Conservation (phyloP, 2,888 invertebrate genomes). For the Camptogramma bilineatum region DNA sequence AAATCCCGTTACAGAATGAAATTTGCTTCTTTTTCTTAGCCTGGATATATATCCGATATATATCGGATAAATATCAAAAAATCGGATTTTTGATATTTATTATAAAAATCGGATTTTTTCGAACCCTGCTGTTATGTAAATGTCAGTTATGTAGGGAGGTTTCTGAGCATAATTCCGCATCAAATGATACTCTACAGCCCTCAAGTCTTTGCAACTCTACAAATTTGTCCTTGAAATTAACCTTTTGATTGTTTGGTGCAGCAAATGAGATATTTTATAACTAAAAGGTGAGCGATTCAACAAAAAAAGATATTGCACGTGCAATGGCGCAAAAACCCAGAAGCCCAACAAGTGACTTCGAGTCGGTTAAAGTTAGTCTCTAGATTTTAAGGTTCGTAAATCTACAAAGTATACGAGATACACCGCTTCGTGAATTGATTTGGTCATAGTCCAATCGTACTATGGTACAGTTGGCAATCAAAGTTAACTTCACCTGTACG, state of each 20-base stretch:
- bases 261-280: background rate
- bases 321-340: conserved; percentile 19
- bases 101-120: too few relatives aligned
- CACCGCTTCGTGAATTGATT: conserved; percentile 71
- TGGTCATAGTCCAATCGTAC: conserved; percentile 76
- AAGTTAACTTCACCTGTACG: background rate
- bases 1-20: too few relatives aligned
- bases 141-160: conserved; percentile 1
- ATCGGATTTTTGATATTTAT: too few relatives aligned
- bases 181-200: background rate
- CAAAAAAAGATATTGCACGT: conserved; percentile 19
- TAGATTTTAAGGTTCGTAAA: background rate
- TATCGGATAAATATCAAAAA: too few relatives aligned
- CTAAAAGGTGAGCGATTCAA: background rate
- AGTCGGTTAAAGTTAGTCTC: background rate
- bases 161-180: background rate
- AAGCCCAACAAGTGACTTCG: conserved; percentile 31
- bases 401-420: conserved; percentile 41
- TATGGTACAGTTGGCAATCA: conserved; percentile 47
- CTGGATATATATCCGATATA: too few relatives aligned
- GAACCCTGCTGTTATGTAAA: too few relatives aligned
- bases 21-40: too few relatives aligned
- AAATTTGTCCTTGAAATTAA: background rate
- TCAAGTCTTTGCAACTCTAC: background rate
- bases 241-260: background rate